phyloP scores from a whole-genome alignment of 2,797 vertebrate species.

The Aplochiton taeniatus region DNA sequence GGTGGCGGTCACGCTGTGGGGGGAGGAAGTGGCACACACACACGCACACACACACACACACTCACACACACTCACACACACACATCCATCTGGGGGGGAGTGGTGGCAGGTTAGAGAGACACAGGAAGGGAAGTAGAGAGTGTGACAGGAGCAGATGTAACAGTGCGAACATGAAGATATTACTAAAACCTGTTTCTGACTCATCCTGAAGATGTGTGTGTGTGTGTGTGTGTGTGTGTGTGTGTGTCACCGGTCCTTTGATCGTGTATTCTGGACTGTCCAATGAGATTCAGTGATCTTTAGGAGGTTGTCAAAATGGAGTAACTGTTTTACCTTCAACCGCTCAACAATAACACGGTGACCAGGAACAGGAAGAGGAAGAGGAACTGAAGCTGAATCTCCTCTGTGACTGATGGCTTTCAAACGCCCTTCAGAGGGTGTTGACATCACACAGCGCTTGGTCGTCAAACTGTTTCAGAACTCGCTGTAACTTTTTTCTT shows the following conservation, averaged over 20 bases:
- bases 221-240: conserved; percentile 25
- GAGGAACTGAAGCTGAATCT: no score
- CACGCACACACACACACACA: conserved; percentile 9
- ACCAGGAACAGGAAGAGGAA: no score
- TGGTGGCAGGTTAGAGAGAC: no score
- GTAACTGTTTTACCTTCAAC: no score
- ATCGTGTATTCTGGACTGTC: conserved; percentile 55
- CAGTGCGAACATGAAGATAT: no score
- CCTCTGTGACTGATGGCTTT: no score
- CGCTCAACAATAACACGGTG: no score
- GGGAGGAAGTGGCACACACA: conserved; percentile 80
- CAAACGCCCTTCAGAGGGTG: no score
- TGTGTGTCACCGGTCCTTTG: conserved; percentile 35
- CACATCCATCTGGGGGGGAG: background rate
- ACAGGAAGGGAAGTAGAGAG: conserved; percentile 32
- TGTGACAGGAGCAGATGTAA: no score
- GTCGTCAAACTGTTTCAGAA: no score
- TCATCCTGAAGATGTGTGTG: conserved; percentile 28
- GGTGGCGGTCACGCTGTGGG: conserved; percentile 87
- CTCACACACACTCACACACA: background rate
- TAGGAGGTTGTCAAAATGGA: conserved; percentile 54
- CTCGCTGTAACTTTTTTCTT: no score
- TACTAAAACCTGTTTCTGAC: background rate
- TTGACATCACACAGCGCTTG: no score
- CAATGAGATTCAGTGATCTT: conserved; percentile 59